Base-by-base conservation (phyloP, 35 echinoderm and acorn worm genomes). In the Amphiura filiformis region DNA sequence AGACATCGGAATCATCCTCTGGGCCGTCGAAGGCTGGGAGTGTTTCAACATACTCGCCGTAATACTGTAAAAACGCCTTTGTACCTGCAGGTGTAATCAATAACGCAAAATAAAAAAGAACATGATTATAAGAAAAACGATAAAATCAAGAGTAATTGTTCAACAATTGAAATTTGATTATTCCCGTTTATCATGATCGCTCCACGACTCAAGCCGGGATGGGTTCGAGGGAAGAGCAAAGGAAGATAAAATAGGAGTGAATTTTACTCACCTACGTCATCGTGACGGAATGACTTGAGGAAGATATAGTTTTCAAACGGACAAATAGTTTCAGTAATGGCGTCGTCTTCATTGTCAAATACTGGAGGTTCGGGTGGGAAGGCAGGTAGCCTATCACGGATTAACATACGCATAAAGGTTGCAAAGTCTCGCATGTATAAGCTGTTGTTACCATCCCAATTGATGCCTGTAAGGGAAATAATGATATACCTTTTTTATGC, bases 311-410 rank as follows among this genome's bases (percentile, higher is more conserved):
- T 90, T 36, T 90, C 88, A 39, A 90, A 90, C 33, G 88, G 82
- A 20, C 39, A 76, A 37, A 84, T 44, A 36, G 80, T 57, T 0
- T 22, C 80, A n/a, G n/a, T n/a, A 28, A 84, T 32, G 0, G 82
- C 81, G 64, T 90, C 88, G 31, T 76, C 61, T 34, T 78, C 65
- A 0, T 26, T 84, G 32, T 90, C 88, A 32, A 90, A 75, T 12
- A 90, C 88, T 17, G 88, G 88, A 31, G 88, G 88, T 77, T 90
- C 88, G 11, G 88, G 88, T 17, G 75, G 81, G 75, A 90, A 90
- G 56, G 56, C 39, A 18, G 88, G 88, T 33, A 90, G 34, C 14
- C 81, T 52, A 76, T 83, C 81, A 23, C 13, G 17, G 23, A 90
- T 13, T 9, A 90, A 37, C 36, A 84, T 85, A 61, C 77, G 38